Conservation (phyloP, 2,797 vertebrate species). For the Craterocephalus amniculus region DNA sequence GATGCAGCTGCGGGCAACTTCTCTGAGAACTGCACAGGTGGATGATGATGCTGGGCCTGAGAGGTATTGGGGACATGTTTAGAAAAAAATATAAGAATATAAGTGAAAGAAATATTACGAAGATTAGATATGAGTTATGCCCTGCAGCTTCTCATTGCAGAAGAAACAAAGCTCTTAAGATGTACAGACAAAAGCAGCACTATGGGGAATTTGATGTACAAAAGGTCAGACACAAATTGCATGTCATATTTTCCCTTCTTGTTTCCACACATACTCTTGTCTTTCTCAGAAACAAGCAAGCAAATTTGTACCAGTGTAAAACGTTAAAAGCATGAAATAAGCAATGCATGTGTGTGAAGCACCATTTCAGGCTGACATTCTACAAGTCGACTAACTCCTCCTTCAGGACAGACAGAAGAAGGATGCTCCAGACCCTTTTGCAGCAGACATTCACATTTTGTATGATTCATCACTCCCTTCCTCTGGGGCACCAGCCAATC, state of each 20-base stretch:
- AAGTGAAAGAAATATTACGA: constrained; percentile 31
- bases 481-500: constrained; percentile 64
- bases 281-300: constrained; percentile 21
- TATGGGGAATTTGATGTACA: constrained; percentile 24
- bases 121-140: constrained; percentile 27
- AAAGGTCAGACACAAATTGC: constrained; percentile 67
- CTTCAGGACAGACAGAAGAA: constrained; percentile 46
- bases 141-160: constrained; percentile 1
- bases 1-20: constrained; percentile 45
- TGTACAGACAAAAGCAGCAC: constrained; percentile 33
- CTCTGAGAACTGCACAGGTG: constrained; percentile 50
- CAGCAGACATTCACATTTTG: constrained; percentile 40
- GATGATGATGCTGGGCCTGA: constrained; percentile 14
- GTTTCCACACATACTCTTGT: constrained; percentile 33
- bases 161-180: constrained; percentile 19
- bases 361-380: constrained; percentile 43
- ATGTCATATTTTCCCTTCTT: constrained; percentile 36
- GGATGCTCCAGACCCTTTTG: constrained; percentile 34
- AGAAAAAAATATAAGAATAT: not conserved
- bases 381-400: constrained; percentile 38
- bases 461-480: constrained; percentile 69
- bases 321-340: constrained; percentile 46
- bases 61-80: not conserved
- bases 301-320: constrained; percentile 26
- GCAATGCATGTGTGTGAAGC: constrained; percentile 8